Evolutionary conservation across 2,797 vertebrate species (phyloP), one percentile per base, ranked within the genome.

Genomic region (Fratercula arctica): DNA sequence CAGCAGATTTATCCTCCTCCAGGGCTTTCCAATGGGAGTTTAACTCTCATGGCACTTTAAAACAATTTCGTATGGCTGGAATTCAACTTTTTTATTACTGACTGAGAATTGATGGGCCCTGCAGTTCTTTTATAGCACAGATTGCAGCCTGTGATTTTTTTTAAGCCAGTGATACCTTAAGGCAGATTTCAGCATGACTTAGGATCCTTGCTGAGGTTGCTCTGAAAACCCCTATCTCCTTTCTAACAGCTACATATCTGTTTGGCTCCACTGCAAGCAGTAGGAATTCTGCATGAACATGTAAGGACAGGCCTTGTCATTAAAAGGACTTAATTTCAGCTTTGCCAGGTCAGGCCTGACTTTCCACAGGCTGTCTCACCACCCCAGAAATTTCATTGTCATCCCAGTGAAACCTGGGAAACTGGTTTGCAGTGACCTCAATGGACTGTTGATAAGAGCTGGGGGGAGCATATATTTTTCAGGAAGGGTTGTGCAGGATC

Each of bases 1-100:
- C 85, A 94, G 89, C 82, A 97, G 95, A 95, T 96, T 94, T 94
- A 95, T 94, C 70, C 54, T 95, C 87, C 93, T 94, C 61, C 51
- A 67, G 94, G 93, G 95, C 82, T 93, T 96, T 94, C 90, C 85
- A 87, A 76, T 81, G 90, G 93, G 92, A 81, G 51, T 91, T 96
- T 92, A 92, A 93, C 61, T 96, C 93, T 95, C 93, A 51, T 79
- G 93, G 87, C 5, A 28, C 90, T 97, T 96, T 80, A 87, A 95
- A 96, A 94, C 94, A 93, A 93, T 96, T 97, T 94, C 0, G 1
- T 84, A 25, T 95, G 95, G 95, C 95, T 97, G 72, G 81, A 95
- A 92, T 97, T 97, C 95, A 96, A 77, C 83, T 95, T 89, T 79
- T 93, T 96, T 96, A 95, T 96, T 96, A 77, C 93, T 92, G 81